These are phyloP conservation scores for Dreissena rostriformis DNA, from an alignment of 1,140 invertebrate species.

Conservation along the genomic window DNA sequence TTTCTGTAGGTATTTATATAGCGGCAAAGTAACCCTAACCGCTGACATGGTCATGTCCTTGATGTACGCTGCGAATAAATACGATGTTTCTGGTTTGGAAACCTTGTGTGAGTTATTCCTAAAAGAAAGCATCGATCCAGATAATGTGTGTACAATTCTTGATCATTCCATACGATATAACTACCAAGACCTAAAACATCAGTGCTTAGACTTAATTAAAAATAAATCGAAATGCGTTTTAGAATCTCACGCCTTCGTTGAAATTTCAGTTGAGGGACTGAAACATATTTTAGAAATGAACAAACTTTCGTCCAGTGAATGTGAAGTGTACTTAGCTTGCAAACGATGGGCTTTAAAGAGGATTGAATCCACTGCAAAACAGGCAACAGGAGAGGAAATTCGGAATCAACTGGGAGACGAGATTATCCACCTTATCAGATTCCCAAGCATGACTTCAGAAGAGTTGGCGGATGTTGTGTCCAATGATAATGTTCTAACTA, in stretches of 20 bases:
- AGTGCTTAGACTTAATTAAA: constrained; percentile 38
- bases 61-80: constrained; percentile 91
- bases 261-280: constrained; percentile 23
- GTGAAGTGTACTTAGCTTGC: constrained; percentile 11
- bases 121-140: constrained; percentile 87
- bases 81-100: constrained; percentile 89
- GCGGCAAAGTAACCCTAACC: constrained; percentile 81
- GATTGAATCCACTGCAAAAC: neutral
- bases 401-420: constrained; percentile 5
- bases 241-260: constrained; percentile 26
- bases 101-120: constrained; percentile 91
- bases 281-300: constrained; percentile 3
- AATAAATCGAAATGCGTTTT: constrained; percentile 19
- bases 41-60: constrained; percentile 85
- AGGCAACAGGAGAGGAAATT: neutral
- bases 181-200: constrained; percentile 41
- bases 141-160: constrained; percentile 85
- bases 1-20: constrained; percentile 56
- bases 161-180: constrained; percentile 54
- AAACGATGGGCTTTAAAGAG: constrained; percentile 24
- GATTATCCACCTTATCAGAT: constrained; percentile 18
- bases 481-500: neutral
- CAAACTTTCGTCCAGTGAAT: neutral
- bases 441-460: constrained; percentile 17
- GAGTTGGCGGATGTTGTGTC: constrained; percentile 13